Base-by-base conservation (phyloP, 2,797 vertebrate species). In the Periophthalmus magnuspinnatus region DNA sequence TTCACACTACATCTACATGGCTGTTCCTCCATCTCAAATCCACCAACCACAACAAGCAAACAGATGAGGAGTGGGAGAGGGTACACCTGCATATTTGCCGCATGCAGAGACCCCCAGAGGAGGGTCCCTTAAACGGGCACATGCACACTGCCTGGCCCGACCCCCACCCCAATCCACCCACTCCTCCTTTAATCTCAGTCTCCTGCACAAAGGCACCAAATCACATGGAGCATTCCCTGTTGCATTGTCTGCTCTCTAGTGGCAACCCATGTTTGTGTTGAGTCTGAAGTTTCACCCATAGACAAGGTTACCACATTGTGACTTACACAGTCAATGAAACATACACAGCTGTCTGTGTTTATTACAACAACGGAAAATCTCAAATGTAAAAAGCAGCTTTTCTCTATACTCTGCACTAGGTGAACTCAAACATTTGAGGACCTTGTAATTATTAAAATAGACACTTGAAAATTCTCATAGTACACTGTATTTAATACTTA, bases 21-120 rank as follows among this genome's bases (percentile, higher is more conserved):
- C 81, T 67, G 76, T 76, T 74, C 71, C 74, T 68, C 48, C 68
- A 57, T 77, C 82, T 73, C 70, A 0, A 24, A 77, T 79, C 65
- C 2, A 71, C 84, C 81, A 81, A 88, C 87, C 88, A 36, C 87
- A 84, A 67, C 85, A 52, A 86, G 81, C 84, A 90, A 89, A 89
- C 87, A 92, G 74, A 83, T 76, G 85, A 84, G 1, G 69, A 75
- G 77, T 56, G 72, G 59, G 61, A 38, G 19, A 57, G n/a, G 72
- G 68, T 62, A 68, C 85, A 86, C 77, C 88, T 87, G 85, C 89
- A 82, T 76, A 47, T 72, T 86, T 84, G 84, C 84, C 82, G 77
- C 82, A 86, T 84, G 80, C 83, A 84, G 84, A 82, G 83, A 84
- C 67, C 52, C 48, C 62, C 72, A 75, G 84, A 88, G 81, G 77